A percentile compares a stretch with the other conserved stretches of the same genome.
Conservation (phyloP, 2,888 invertebrate species). For the Ryuthela nishihirai region DNA sequence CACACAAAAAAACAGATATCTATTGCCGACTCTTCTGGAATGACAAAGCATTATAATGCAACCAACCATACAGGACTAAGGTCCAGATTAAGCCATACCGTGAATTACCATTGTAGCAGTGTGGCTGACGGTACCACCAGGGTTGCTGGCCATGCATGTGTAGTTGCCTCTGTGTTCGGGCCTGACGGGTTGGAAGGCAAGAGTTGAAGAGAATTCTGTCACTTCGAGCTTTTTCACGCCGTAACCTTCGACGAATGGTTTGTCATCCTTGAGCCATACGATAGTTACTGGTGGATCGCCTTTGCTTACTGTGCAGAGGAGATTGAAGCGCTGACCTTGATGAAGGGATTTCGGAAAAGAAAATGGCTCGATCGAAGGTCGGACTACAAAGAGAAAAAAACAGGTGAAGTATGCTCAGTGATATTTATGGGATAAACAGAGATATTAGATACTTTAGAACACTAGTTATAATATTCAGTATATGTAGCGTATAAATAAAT, state of each 20-base stretch:
- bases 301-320: conserved; percentile 51
- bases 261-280: conserved; percentile 50
- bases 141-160: conserved; percentile 47
- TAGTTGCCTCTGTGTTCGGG: conserved; percentile 47
- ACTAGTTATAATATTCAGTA: too few species aligned
- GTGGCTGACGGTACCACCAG: conserved; percentile 44
- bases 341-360: conserved; percentile 51
- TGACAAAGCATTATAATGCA: too few species aligned
- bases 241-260: too few species aligned
- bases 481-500: too few species aligned
- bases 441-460: too few species aligned
- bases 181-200: conserved; percentile 47
- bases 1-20: too few species aligned
- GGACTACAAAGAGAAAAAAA: conserved; percentile 57
- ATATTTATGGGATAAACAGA: too few species aligned
- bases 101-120: conserved; percentile 45
- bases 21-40: too few species aligned
- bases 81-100: conserved; percentile 20
- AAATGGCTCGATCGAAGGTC: conserved; percentile 64
- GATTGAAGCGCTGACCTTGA: conserved; percentile 51
- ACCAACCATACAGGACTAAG: too few species aligned
- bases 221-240: conserved; percentile 43
- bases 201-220: conserved; percentile 46
- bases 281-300: conserved; percentile 49
- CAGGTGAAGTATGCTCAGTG: too few species aligned